Conservation (phyloP, 2,888 invertebrate genomes). For the Luperina testacea region DNA sequence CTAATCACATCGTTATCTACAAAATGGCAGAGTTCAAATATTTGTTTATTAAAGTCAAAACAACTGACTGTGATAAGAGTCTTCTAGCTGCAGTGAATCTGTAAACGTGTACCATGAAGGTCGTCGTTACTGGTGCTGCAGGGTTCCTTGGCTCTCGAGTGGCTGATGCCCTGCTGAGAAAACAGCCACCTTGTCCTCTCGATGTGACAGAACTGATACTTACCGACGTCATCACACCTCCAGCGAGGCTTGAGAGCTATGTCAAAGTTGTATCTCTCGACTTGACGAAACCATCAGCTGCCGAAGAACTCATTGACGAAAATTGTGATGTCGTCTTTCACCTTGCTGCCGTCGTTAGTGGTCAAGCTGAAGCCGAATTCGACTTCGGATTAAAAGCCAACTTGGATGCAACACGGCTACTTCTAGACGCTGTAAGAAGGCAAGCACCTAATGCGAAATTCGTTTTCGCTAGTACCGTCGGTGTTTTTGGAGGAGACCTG, state of each 20-base stretch:
- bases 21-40: constrained; percentile 55
- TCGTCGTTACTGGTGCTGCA: constrained; percentile 81
- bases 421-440: constrained; percentile 78
- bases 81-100: constrained; percentile 33
- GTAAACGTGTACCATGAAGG: constrained; percentile 71
- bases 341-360: constrained; percentile 85
- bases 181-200: constrained; percentile 67
- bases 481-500: constrained; percentile 80
- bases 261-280: constrained; percentile 68
- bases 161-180: constrained; percentile 71
- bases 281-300: constrained; percentile 67
- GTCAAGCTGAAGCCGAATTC: constrained; percentile 83
- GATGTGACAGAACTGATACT: constrained; percentile 71
- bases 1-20: constrained; percentile 42
- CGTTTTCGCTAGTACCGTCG: constrained; percentile 81
- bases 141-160: constrained; percentile 79
- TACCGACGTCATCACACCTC: constrained; percentile 65
- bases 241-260: constrained; percentile 66
- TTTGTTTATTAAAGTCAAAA: constrained; percentile 53
- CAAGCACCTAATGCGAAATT: constrained; percentile 72
- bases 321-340: constrained; percentile 78
- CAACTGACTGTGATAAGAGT: constrained; percentile 36
- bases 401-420: constrained; percentile 81
- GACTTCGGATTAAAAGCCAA: constrained; percentile 82
- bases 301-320: constrained; percentile 70